Evolutionary conservation across 1,140 invertebrate species (phyloP), one percentile per base, ranked within the genome.

Genomic region (Anagrus nilaparvatae): DNA sequence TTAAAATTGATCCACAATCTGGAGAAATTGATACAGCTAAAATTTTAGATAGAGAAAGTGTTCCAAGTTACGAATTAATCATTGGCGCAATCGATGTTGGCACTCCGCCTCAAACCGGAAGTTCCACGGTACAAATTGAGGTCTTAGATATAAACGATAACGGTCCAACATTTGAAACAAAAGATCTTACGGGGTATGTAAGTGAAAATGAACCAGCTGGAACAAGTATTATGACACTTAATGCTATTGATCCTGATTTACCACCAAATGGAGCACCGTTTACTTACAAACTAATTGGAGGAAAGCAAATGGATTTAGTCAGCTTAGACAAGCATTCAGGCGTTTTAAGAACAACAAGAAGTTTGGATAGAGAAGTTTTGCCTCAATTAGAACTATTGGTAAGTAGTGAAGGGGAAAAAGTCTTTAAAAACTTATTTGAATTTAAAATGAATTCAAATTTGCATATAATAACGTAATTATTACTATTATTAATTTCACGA

Each of bases 241-340:
- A 75, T 24, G 91, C 91, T 0, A 84, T 70, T 21, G 93, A 97
- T 75, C 80, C 82, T 2, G 92, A 97, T 69, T 60, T 93, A 10
- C 82, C 87, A n/a, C 86, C 87, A 8, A 94, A 94, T 58, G 88
- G 87, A 10, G 87, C 81, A 14, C 92, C 92, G 5, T 97, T 94
- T 54, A 81, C 74, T 0, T 97, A 90, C 55, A 68, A 68, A 35
- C 62, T 93, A 3, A 69, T 91, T 14, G 84, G 82, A 4, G 87
- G 87, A 4, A 78, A 75, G 51, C 82, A 90, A 53, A 77, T 77
- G 53, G 77, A 82, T 44, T 75, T 77, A 46, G 81, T 94, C 7
- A 78, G 71, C 49, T 68, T 94, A 14, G 83, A 90, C 43, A 78
- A 78, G 49, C 77, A 82, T 46, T 82, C 81, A 1, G 92, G 93